Percentiles rank a stretch among this genome's conserved stretches.
Evolutionary conservation across 2,113 vertebrate species (phyloP).

Genomic region (Eurystomus gularis): DNA sequence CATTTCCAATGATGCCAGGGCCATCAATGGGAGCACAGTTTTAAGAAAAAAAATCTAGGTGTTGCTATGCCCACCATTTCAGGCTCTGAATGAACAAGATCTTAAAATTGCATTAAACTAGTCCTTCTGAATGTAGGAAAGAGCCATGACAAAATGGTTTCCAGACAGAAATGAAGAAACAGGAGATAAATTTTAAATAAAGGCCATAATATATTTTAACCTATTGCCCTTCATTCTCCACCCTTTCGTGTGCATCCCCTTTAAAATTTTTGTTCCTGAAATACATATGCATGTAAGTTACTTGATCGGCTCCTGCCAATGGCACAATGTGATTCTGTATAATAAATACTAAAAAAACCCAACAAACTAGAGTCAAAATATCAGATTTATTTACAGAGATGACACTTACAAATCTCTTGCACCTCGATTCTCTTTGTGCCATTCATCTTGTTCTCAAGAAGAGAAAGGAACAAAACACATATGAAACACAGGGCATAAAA

Average conservation of each 20-base stretch:
- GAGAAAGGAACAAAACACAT: not conserved
- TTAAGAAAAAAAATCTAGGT: not conserved
- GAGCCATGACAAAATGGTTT: not conserved
- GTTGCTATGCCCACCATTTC: not conserved
- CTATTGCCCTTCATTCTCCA: not conserved
- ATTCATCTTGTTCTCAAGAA: not conserved
- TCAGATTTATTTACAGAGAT: not conserved
- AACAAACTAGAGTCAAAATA: not conserved
- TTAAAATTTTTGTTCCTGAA: not conserved
- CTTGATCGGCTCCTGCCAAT: not conserved
- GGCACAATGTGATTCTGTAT: not conserved
- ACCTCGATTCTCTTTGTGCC: accelerated
- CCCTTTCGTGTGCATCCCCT: not conserved
- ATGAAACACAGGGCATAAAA: not conserved
- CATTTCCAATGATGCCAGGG: not conserved
- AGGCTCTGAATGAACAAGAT: not conserved
- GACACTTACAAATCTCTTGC: not conserved
- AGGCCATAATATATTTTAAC: not conserved
- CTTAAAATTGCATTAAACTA: not conserved
- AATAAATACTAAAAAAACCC: not conserved
- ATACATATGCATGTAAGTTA: not conserved
- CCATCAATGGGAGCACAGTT: not conserved
- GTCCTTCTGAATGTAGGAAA: not conserved
- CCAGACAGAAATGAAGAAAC: not conserved
- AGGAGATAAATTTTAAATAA: not conserved